A percentile compares a stretch with the other conserved stretches of the same genome.
These are phyloP conservation scores for Acanthosepion lycidas DNA, from an alignment of 2,888 invertebrate species.

Conservation along the genomic window DNA sequence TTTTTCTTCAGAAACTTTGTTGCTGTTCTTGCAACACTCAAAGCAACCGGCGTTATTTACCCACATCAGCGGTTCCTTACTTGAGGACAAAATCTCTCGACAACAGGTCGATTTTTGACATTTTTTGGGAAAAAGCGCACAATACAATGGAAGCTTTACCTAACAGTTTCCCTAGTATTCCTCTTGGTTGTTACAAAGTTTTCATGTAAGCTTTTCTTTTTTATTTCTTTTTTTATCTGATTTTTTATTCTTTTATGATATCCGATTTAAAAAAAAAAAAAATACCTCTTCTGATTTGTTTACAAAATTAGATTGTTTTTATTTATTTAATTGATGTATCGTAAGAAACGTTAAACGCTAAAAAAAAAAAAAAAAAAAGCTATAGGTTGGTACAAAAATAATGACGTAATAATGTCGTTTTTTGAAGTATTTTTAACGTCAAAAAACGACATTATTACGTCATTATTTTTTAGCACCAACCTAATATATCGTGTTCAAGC, in stretches of 20 bases:
- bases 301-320: background rate
- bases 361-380: no score
- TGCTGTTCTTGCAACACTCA: conserved; percentile 3
- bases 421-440: no score
- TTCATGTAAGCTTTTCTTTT: background rate
- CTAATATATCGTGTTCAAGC: no score
- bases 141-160: conserved; percentile 44
- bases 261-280: background rate
- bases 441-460: no score
- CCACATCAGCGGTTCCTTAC: background rate
- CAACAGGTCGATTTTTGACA: conserved; percentile 41
- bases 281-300: background rate
- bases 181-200: conserved; percentile 43
- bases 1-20: conserved; percentile 24
- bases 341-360: no score
- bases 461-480: no score
- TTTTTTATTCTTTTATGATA: background rate
- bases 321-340: no score
- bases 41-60: background rate
- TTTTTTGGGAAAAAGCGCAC: conserved; percentile 47
- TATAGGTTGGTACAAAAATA: no score
- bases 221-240: background rate
- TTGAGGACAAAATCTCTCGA: background rate
- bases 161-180: background rate
- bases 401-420: no score